phyloP scores from a whole-genome alignment of 2,113 vertebrate genomes.

The Oceanodroma tethys region DNA sequence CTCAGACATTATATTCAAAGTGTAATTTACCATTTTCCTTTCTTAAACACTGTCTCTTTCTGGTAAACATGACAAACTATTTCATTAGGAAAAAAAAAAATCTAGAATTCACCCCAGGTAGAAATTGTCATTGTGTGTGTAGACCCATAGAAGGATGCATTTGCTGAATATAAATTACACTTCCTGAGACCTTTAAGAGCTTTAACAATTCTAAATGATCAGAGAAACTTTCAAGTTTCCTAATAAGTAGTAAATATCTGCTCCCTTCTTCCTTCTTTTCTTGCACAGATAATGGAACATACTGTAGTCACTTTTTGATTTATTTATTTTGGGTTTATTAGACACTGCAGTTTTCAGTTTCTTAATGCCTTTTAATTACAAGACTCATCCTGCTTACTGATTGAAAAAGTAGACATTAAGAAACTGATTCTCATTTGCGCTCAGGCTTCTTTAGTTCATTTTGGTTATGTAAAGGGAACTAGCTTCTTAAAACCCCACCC shows the following conservation, averaged over 20 bases:
- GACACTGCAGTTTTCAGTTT: neutral
- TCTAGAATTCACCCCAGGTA: neutral
- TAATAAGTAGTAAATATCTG: neutral
- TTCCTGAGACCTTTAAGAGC: neutral
- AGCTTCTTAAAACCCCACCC: neutral
- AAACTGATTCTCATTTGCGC: neutral
- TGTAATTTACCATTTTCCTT: neutral
- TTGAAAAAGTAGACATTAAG: neutral
- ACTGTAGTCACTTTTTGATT: neutral
- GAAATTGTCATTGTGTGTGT: neutral
- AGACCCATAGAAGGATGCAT: neutral
- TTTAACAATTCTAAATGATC: neutral
- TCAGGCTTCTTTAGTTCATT: neutral
- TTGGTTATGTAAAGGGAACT: neutral
- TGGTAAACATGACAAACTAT: neutral
- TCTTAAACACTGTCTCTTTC: neutral
- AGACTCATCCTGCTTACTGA: neutral
- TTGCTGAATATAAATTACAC: neutral
- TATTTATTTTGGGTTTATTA: neutral
- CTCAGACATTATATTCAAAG: neutral
- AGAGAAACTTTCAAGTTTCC: neutral
- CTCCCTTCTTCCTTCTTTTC: neutral
- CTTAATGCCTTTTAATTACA: neutral
- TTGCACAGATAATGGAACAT: neutral
- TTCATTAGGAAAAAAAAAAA: neutral